Evolutionary conservation across 2,888 invertebrate species (phyloP).

Genomic region (Coronaproctus castanopsis): DNA sequence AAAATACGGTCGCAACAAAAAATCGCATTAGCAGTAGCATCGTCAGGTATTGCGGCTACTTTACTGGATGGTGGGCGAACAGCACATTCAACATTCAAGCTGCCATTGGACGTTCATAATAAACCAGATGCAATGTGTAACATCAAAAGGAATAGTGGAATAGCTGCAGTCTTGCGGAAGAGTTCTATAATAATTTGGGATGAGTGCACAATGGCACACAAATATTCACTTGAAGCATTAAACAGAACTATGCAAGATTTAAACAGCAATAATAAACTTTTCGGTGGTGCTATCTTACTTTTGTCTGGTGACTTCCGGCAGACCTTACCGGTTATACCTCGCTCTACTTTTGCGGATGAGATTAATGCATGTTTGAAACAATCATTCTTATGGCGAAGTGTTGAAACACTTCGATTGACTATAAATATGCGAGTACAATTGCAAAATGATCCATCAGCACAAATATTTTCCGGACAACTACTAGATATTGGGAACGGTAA

Average conservation of each 20-base stretch:
- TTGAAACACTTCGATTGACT: conserved; percentile 13
- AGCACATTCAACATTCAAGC: conserved; percentile 26
- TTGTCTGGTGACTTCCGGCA: conserved; percentile 22
- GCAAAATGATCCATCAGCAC: conserved; percentile 13
- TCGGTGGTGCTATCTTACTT: conserved; percentile 19
- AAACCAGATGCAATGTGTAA: conserved; percentile 23
- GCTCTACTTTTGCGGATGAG: conserved; percentile 15
- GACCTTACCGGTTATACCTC: conserved; percentile 20
- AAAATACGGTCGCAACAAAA: conserved; percentile 22
- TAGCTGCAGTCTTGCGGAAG: conserved; percentile 22
- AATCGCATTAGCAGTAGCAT: conserved; percentile 26
- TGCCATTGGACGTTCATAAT: conserved; percentile 23
- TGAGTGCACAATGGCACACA: conserved; percentile 27
- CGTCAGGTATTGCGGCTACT: conserved; percentile 28
- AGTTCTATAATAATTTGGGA: conserved; percentile 26
- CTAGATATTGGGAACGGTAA: conserved; percentile 18
- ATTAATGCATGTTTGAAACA: conserved; percentile 20
- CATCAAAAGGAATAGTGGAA: conserved; percentile 20
- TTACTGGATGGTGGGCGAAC: conserved; percentile 25
- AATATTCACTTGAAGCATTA: conserved; percentile 24
- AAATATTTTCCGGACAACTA: conserved; percentile 15
- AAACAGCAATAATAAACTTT: conserved; percentile 12
- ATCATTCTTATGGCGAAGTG: conserved; percentile 16
- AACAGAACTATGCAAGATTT: conserved; percentile 21
- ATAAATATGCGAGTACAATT: conserved; percentile 17